Percentiles rank a stretch among this genome's conserved stretches.
Evolutionary conservation across 1,140 invertebrate genomes (phyloP).

Genomic region (Myzus persicae): DNA sequence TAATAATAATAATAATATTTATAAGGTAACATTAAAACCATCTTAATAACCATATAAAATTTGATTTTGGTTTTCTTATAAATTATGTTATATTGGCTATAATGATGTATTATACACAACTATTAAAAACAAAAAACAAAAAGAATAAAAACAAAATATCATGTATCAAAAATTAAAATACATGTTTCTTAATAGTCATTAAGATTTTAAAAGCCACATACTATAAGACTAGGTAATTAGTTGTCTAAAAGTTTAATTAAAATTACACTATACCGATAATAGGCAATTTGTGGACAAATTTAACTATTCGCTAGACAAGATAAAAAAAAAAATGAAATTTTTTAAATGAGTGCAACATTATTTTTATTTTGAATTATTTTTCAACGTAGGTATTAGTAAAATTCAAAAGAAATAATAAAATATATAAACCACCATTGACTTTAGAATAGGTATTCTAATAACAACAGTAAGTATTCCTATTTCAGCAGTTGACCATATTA

Average conservation of each 20-base stretch:
- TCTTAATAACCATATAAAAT: conserved; percentile 25
- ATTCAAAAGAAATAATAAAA: neutral
- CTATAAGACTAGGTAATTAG: neutral
- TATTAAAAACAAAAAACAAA: conserved; percentile 32
- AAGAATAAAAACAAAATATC: neutral
- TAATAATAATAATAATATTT: conserved; percentile 15
- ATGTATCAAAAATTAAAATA: conserved; percentile 13
- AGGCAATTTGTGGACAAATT: neutral
- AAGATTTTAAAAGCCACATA: conserved; percentile 20
- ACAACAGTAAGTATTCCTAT: neutral
- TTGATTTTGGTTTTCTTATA: conserved; percentile 30
- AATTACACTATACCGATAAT: neutral
- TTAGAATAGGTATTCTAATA: neutral
- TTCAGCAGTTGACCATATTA: neutral
- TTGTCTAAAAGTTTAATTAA: neutral
- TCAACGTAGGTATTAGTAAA: neutral
- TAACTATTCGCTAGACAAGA: neutral
- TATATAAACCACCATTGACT: neutral
- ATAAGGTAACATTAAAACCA: conserved; percentile 43
- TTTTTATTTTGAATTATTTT: neutral
- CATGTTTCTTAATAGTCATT: neutral
- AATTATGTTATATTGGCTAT: neutral
- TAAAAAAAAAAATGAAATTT: neutral
- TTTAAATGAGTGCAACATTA: neutral
- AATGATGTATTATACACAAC: neutral